phyloP scores from a whole-genome alignment of 2,888 invertebrate genomes.

The Drosophila falleni region DNA sequence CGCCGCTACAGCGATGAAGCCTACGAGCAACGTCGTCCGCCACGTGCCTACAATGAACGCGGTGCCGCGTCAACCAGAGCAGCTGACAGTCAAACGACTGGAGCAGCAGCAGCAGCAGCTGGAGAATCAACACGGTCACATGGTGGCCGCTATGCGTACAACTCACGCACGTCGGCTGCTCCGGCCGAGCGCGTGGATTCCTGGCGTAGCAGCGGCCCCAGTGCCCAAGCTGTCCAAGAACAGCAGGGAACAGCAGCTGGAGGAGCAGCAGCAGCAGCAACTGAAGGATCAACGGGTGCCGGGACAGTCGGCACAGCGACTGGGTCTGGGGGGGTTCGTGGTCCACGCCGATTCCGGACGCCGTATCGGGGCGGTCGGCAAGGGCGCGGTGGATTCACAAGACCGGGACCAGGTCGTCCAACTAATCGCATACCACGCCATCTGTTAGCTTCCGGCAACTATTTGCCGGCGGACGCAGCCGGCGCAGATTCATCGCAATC shows the following conservation, averaged over 20 bases:
- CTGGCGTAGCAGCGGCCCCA: conserved; percentile 84
- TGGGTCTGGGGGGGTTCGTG: conserved; percentile 61
- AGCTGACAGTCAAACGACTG: conserved; percentile 43
- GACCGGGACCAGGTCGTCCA: conserved; percentile 85
- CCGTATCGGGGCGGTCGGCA: conserved; percentile 84
- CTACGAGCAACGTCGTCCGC: conserved; percentile 71
- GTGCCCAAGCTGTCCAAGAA: conserved; percentile 57
- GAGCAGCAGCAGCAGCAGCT: conserved; percentile 11
- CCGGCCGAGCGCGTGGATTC: conserved; percentile 83
- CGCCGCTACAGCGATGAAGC: conserved; percentile 76
- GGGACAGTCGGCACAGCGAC: conserved; percentile 51
- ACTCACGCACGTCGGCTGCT: conserved; percentile 69
- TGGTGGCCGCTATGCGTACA: conserved; percentile 77
- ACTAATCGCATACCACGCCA: conserved; percentile 85
- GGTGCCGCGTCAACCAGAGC: conserved; percentile 72
- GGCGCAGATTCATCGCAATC: conserved; percentile 83
- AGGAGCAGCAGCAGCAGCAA: conserved; percentile 23
- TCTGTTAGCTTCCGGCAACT: conserved; percentile 83
- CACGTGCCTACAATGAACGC: conserved; percentile 66
- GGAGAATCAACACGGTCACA: conserved; percentile 61
- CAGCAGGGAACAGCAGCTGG: conserved; percentile 56
- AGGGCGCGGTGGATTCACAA: conserved; percentile 85
- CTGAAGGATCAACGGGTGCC: conserved; percentile 52
- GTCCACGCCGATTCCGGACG: conserved; percentile 84
- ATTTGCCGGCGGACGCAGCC: conserved; percentile 82